Evolutionary conservation across 2,888 invertebrate genomes (phyloP).

Genomic region (Dolichopus griseipennis): DNA sequence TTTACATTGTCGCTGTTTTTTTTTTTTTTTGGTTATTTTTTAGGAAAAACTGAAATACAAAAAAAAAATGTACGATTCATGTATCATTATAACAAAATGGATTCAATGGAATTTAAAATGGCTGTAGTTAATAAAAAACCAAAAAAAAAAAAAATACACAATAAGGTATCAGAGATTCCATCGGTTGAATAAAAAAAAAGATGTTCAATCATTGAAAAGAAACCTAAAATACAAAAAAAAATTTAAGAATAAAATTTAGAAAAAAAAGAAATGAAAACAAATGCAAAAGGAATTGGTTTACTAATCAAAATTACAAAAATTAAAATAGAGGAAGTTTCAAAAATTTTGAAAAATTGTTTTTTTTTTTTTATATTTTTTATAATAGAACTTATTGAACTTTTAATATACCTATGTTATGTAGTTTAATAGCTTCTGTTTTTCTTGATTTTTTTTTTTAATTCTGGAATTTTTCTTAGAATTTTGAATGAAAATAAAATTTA

Average conservation of each 20-base stretch:
- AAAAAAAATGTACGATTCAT: neutral
- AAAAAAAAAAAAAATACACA: neutral
- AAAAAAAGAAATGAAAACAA: neutral
- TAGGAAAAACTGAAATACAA: neutral
- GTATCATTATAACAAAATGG: conserved; percentile 21
- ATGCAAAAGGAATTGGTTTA: neutral
- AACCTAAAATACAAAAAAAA: neutral
- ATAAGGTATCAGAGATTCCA: neutral
- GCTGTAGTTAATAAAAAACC: conserved; percentile 10
- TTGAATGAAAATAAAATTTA: no score
- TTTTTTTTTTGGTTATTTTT: no score
- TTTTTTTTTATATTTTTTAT: no score
- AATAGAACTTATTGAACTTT: no score
- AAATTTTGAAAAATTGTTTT: no score
- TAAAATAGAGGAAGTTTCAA: no score
- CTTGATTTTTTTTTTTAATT: no score
- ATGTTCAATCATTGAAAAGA: no score
- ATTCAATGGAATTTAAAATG: conserved; percentile 28
- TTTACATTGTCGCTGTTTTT: neutral
- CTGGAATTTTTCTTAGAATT: no score
- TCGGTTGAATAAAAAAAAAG: neutral
- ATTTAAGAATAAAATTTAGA: neutral
- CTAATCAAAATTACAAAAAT: neutral
- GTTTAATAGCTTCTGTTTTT: no score
- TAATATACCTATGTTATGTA: no score